Percentiles rank a stretch among this genome's conserved stretches.
These are phyloP conservation scores for Lepidonotus clava DNA, from an alignment of 2,888 invertebrate species.

Conservation along the genomic window DNA sequence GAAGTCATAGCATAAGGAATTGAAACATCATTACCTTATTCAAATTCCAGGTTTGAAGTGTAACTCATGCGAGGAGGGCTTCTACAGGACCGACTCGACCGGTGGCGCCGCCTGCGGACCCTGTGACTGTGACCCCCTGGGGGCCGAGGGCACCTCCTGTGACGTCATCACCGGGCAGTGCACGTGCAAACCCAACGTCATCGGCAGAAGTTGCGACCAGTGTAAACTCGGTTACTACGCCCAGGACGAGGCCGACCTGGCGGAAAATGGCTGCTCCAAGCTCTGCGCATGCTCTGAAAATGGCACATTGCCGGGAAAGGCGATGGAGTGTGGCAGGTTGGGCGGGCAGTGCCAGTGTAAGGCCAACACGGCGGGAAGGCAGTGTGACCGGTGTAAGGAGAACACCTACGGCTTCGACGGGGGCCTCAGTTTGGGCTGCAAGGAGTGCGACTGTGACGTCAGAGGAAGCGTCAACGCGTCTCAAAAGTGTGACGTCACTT, in stretches of 20 bases:
- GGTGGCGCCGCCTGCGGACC: conserved; percentile 56
- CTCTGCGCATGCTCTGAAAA: conserved; percentile 54
- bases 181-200: conserved; percentile 63
- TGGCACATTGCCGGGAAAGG: conserved; percentile 55
- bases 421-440: conserved; percentile 55
- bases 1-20: too few species aligned
- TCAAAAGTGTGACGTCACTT: conserved; percentile 52
- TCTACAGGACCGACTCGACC: conserved; percentile 52
- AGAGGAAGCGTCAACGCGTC: conserved; percentile 39
- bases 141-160: conserved; percentile 55
- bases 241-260: conserved; percentile 49
- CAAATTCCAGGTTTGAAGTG: conserved; percentile 59
- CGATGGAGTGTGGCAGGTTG: conserved; percentile 85
- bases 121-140: conserved; percentile 59
- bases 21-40: too few species aligned
- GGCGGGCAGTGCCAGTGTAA: conserved; percentile 84
- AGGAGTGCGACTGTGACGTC: conserved; percentile 57
- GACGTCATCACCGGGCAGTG: conserved; percentile 65
- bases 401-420: conserved; percentile 94
- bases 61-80: conserved; percentile 58
- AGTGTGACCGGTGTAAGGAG: conserved; percentile 96
- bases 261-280: conserved; percentile 52
- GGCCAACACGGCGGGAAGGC: conserved; percentile 90
- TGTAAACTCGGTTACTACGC: conserved; percentile 58
- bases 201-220: conserved; percentile 56